These are phyloP conservation scores for Drosophila subquinaria DNA, from an alignment of 2,888 invertebrate genomes.

Conservation along the genomic window DNA sequence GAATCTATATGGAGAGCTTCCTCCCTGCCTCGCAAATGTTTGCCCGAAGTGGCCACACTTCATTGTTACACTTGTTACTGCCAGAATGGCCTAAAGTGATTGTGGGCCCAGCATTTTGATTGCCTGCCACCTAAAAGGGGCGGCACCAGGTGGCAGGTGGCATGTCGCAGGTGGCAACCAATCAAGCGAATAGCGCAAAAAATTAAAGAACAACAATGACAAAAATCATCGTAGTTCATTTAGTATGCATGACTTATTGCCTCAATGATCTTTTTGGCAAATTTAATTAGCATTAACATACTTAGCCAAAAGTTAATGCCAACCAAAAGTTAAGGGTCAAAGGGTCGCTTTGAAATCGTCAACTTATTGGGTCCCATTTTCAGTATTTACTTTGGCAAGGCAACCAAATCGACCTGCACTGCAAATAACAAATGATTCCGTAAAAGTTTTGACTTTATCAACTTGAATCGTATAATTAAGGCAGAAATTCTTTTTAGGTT, in stretches of 20 bases:
- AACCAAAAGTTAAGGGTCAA: slow-evolving; percentile 17
- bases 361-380: slow-evolving; percentile 16
- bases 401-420: not conserved
- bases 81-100: slow-evolving; percentile 50
- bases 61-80: slow-evolving; percentile 69
- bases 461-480: slow-evolving; percentile 3
- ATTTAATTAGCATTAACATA: slow-evolving; percentile 73
- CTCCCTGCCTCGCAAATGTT: slow-evolving; percentile 22
- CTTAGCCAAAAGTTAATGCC: slow-evolving; percentile 49
- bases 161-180: slow-evolving; percentile 28
- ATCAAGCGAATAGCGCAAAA: slow-evolving; percentile 68
- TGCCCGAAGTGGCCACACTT: slow-evolving; percentile 66
- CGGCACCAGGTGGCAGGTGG: not conserved
- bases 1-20: slow-evolving; percentile 26
- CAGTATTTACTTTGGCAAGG: slow-evolving; percentile 39
- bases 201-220: slow-evolving; percentile 73
- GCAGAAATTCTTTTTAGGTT: not conserved
- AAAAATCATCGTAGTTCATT: slow-evolving; percentile 48
- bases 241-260: slow-evolving; percentile 68
- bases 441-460: slow-evolving; percentile 54
- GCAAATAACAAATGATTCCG: slow-evolving; percentile 18
- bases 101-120: slow-evolving; percentile 58
- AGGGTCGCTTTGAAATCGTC: slow-evolving; percentile 36
- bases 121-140: slow-evolving; percentile 40
- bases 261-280: slow-evolving; percentile 33